Base-by-base conservation (phyloP, 2,888 invertebrate genomes). In the Lydus trimaculatus region DNA sequence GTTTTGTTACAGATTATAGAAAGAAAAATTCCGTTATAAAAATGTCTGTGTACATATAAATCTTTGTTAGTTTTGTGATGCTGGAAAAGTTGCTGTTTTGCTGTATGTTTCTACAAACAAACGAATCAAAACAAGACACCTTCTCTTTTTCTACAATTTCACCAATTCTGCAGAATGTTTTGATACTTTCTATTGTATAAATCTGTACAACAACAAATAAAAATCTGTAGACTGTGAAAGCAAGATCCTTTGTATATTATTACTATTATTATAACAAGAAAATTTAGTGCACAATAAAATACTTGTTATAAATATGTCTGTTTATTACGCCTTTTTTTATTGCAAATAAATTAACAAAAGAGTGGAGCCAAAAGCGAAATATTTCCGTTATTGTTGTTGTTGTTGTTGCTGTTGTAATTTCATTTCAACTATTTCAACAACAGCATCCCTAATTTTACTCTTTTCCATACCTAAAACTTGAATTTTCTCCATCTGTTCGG, bases 401-500 rank as follows among this genome's bases (percentile, higher is more conserved):
- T 73, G 76, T 63, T 80, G 79, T 72, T 87, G 88, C 4, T 87
- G 86, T 78, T 90, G 90, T 70, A 92, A 78, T 84, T 94, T 94
- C 85, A 91, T 89, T 82, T 94, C 93, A 83, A 94, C 90, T 65
- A 94, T 91, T 82, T 92, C 91, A 73, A 92, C 88, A 67, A 94
- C 91, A 39, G 92, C 91, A 84, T 93, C 93, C 72, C 94, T 88
- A 72, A 94, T 91, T 84, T 91, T 92, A 70, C 91, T 91, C 84
- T 98, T 98, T 81, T 97, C 95, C 63, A 91, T 86, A 2, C 94
- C 92, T 72, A 95, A 86, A 39, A 88, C 86, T 85, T 97, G 96
- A 66, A 98, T 92, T 87, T 96, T 96, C 81, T 97, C 96, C 89
- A 98, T 97, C 87, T 98, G 97, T 81, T 96, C 94, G 0, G 94